Base-by-base conservation (phyloP, 2,888 invertebrate genomes). In the Drosophila greeni region DNA sequence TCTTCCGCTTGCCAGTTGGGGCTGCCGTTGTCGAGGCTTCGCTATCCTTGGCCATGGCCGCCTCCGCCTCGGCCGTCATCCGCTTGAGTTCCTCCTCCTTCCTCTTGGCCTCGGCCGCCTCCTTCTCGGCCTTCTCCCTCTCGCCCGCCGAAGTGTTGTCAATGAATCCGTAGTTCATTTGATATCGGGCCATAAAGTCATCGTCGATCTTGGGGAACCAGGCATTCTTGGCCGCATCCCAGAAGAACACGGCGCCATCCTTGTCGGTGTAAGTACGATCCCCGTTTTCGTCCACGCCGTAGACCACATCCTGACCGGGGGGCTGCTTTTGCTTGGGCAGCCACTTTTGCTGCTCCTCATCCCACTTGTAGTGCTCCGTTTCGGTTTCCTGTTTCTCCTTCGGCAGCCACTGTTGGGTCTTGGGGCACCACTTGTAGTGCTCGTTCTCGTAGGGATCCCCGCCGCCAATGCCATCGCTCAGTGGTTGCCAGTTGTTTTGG, bases 191-290 rank as follows among this genome's bases (percentile, higher is more conserved):
- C 90, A 99, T 92, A 86, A 99, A 99, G 81, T 99, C 97, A 83
- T 97, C 97, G 90, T 98, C 97, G 68, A 99, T 92, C 91, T 96
- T 97, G 1, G 98, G 98, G 89, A 98, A 95, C 98, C 98, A 99
- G 5, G 97, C 98, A 84, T 92, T 94, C 87, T 95, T 97, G 37
- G 92, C 92, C 24, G 91, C 91, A 89, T 99, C 97, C 97, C 97
- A 99, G 85, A 98, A 95, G 88, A 93, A 97, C 68, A 94, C 93
- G 0, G 94, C 93, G 1, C 97, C 98, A 91, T 99, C 98, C 53
- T 91, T 89, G 86, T 96, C 96, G 7, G 93, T 94, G 80, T 95
- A 96, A 11, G 93, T 92, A 80, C 95, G 94, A 52, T 93, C 92
- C 82, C 94, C 93, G 87, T 94, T 91, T 89, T 95, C 94, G 89